Evolutionary conservation across 2,113 vertebrate genomes (phyloP).

Genomic region (Malurus cyaneus): DNA sequence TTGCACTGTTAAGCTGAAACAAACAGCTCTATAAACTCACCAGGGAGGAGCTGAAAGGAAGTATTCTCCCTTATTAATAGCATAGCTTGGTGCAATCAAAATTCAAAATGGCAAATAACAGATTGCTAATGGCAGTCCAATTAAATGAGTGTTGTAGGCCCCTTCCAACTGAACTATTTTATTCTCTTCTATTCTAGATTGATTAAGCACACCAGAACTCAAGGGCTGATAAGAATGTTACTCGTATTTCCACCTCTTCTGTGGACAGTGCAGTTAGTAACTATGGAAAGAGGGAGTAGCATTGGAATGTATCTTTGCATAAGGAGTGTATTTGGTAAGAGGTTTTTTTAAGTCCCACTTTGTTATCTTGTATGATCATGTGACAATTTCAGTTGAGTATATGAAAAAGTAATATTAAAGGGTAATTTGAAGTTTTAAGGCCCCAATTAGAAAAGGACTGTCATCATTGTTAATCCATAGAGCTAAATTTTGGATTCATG

Average conservation of each 20-base stretch:
- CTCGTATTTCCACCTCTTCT: background rate
- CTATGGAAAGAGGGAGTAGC: background rate
- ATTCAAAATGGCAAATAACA: background rate
- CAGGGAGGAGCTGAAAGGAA: background rate
- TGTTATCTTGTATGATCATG: accelerated
- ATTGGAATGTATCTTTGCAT: background rate
- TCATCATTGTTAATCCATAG: background rate
- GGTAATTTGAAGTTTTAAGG: background rate
- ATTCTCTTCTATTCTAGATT: background rate
- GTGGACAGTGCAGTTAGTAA: background rate
- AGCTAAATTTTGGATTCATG: background rate
- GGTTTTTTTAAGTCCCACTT: background rate
- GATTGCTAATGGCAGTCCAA: background rate
- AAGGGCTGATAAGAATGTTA: background rate
- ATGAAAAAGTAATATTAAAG: background rate
- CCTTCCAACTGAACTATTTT: background rate
- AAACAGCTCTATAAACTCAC: background rate
- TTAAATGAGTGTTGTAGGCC: background rate
- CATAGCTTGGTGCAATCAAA: background rate
- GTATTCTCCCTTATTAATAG: background rate
- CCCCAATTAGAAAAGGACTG: background rate
- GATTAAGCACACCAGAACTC: background rate
- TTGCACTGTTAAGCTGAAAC: background rate
- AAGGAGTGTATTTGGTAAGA: background rate
- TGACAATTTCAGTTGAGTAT: background rate